Base-by-base conservation (phyloP, 2,797 vertebrate species). In the Epinephelus awoara region DNA sequence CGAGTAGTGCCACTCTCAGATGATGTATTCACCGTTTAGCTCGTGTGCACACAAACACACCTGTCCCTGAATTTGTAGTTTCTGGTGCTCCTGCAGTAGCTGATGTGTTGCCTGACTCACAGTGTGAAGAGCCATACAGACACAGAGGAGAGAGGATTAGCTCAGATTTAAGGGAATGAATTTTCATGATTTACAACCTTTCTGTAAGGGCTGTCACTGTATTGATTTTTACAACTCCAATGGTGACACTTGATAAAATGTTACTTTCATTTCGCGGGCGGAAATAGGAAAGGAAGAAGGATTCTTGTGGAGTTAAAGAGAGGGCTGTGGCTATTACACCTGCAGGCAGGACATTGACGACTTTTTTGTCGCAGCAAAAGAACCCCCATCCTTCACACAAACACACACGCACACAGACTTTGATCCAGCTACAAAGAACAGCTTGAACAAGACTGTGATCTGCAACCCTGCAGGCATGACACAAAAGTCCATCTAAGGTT, bases 211-310 rank as follows among this genome's bases (percentile, higher is more conserved):
- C 88, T 85, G 77, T 80, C 82, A 34, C 77, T 47, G 78, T 89
- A 94, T 94, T 89, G 93, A 94, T 93, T 92, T 88, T 88, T 77
- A 78, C 72, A 76, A 77, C 89, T 83, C 74, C 84, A 72, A 82
- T 76, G 83, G 55, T 80, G 74, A 90, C 69, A 84, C 88, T 89
- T 89, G 85, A 92, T 91, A 91, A 94, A 94, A 94, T 90, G 87
- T 85, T 88, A 72, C 83, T 94, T 93, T 93, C 83, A 93, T 93
- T 93, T 93, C 85, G 89, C 29, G 71, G 88, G 58, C 61, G 71
- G 80, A 89, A 91, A 84, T 77, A 75, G 74, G 87, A 83, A 84
- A 83, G 90, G 85, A 89, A 81, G 75, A 82, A 58, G 75, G 72
- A 78, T 88, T 85, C 79, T 74, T 55, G 62, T 14, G 52, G 80